Conservation (phyloP, 1,140 invertebrate genomes). For the Hormaphis cornu region DNA sequence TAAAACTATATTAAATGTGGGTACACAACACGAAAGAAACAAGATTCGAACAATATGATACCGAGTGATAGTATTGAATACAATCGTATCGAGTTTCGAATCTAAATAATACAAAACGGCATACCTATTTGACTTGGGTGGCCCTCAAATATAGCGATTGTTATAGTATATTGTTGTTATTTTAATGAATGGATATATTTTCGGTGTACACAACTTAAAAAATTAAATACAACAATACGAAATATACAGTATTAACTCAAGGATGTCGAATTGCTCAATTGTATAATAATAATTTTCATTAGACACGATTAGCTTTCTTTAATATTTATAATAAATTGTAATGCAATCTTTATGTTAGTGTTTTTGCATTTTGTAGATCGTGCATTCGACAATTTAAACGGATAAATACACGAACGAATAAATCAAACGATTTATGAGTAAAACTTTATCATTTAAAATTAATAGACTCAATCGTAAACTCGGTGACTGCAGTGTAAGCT, state of each 20-base stretch:
- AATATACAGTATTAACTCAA: not conserved
- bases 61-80: not conserved
- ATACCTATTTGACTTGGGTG: not conserved
- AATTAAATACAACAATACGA: not conserved
- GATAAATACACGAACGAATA: no score
- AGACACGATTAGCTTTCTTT: not conserved
- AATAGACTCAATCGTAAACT: no score
- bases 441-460: no score
- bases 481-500: no score
- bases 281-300: slow-evolving; percentile 4
- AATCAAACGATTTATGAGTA: no score
- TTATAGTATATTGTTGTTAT: not conserved
- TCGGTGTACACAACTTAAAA: not conserved
- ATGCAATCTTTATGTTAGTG: no score
- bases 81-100: not conserved
- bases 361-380: no score
- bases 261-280: not conserved
- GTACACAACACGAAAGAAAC: not conserved
- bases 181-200: slow-evolving; percentile 1
- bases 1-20: not conserved
- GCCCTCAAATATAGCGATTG: slow-evolving; percentile 2
- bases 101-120: not conserved
- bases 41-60: not conserved
- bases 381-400: no score
- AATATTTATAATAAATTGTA: no score